phyloP scores from a whole-genome alignment of 2,888 invertebrate species.

The Ferdinandea cuprea region DNA sequence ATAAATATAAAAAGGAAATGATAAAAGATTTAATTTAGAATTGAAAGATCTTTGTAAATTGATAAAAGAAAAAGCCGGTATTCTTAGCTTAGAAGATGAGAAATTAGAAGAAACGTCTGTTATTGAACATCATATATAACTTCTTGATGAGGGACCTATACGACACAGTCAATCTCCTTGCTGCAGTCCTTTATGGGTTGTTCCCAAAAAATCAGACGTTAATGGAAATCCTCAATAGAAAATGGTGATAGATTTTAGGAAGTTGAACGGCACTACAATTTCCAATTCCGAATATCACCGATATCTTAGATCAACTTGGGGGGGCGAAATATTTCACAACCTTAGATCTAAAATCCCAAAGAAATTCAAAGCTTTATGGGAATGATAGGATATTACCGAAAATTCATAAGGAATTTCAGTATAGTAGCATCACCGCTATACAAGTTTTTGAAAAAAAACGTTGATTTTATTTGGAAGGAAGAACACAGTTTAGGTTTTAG shows the following conservation, averaged over 20 bases:
- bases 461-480: too few relatives aligned
- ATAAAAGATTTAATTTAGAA: too few relatives aligned
- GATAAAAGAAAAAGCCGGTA: background rate
- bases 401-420: background rate
- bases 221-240: background rate
- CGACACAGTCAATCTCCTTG: background rate
- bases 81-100: background rate
- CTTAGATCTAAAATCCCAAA: background rate
- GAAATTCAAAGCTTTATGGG: background rate
- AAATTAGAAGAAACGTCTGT: background rate
- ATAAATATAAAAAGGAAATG: too few relatives aligned
- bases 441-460: too few relatives aligned
- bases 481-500: too few relatives aligned
- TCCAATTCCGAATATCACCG: background rate
- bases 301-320: background rate
- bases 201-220: background rate
- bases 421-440: too few relatives aligned
- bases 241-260: background rate
- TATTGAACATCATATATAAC: too few relatives aligned
- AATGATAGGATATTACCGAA: too few relatives aligned
- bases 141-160: background rate
- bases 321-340: background rate
- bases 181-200: background rate
- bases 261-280: background rate
- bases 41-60: background rate